Evolutionary conservation across 2,888 invertebrate genomes (phyloP).

Genomic region (Keiferia lycopersicella): DNA sequence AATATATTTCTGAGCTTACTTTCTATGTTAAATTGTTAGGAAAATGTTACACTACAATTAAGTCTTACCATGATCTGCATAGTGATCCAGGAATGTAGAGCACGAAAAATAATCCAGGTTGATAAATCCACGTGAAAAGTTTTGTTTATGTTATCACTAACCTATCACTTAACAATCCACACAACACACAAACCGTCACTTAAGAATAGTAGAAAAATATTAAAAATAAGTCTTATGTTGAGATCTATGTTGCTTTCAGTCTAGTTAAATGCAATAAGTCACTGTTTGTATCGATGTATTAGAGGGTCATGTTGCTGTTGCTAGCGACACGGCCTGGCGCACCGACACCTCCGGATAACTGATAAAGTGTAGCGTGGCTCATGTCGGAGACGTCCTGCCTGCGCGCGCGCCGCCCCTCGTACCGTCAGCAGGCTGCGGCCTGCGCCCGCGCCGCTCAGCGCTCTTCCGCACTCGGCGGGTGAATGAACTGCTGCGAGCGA

Average conservation of each 20-base stretch:
- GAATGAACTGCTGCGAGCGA: constrained; percentile 74
- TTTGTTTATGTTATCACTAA: constrained; percentile 58
- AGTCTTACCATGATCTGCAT: constrained; percentile 63
- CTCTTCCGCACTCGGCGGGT: constrained; percentile 77
- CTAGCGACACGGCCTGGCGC: constrained; percentile 66
- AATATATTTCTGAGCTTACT: not conserved
- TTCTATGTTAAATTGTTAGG: constrained; percentile 15
- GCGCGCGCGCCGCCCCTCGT: constrained; percentile 47
- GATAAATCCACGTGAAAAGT: constrained; percentile 62
- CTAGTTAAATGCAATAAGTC: constrained; percentile 69
- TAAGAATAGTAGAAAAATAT: constrained; percentile 52
- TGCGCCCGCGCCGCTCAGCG: constrained; percentile 52
- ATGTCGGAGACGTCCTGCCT: constrained; percentile 77
- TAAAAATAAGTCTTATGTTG: constrained; percentile 77
- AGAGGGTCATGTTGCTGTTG: constrained; percentile 62
- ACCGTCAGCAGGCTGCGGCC: constrained; percentile 4
- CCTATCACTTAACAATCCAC: constrained; percentile 68
- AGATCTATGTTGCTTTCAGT: constrained; percentile 80
- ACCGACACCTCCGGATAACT: constrained; percentile 76
- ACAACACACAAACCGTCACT: constrained; percentile 72
- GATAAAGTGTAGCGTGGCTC: constrained; percentile 67
- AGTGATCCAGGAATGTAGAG: constrained; percentile 50
- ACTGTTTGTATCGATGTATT: constrained; percentile 52
- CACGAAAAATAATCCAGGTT: constrained; percentile 59
- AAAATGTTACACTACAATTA: constrained; percentile 30